Base-by-base conservation (phyloP, 2,888 invertebrate species). In the Malacosoma neustria region DNA sequence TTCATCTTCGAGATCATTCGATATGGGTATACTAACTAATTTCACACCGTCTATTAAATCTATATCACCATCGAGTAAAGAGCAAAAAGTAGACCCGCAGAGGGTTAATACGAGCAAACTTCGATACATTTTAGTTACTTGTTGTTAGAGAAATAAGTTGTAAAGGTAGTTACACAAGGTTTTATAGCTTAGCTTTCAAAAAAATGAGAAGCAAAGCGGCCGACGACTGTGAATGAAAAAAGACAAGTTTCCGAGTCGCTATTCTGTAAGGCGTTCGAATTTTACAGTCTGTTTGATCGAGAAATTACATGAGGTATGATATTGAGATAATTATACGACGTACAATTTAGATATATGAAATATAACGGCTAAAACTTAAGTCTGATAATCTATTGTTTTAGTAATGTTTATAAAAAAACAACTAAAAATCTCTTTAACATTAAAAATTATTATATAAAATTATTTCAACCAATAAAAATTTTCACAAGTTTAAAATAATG, bases 31-130 rank as follows among this genome's bases (percentile, higher is more conserved):
- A 43, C 87, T 87, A 29, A 91, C 88, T 55, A 92, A 70, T 49
- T 87, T 90, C 14, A 92, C 88, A 33, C 92, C 92, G 11, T 91
- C 89, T 6, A 88, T 74, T 14, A 92, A 62, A 42, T 88, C 87
- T 40, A 89, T 53, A 56, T 89, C 89, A 45, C 87, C 87, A 12
- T 84, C 81, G 3, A 85, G 49, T 13, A 77, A 55, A 0, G 76
- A 74, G 12, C 66, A 71, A 3, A 67, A 39, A 0, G 53, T 49
- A 2, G 54, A 13, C 9, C 66, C 45, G 5, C 52, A 45, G 30
- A 82, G 42, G 45, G 62, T 45, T 12, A 71, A 39, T 15, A 62
- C 7, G 31, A 72, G 37, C 9, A 62, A 32, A 35, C 61, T 45
- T 45, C 73, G 74, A 63, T 64, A 76, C 84, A 85, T 85, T 74